These are phyloP conservation scores for Squalus acanthias DNA, from an alignment of 2,797 vertebrate species.

Conservation along the genomic window DNA sequence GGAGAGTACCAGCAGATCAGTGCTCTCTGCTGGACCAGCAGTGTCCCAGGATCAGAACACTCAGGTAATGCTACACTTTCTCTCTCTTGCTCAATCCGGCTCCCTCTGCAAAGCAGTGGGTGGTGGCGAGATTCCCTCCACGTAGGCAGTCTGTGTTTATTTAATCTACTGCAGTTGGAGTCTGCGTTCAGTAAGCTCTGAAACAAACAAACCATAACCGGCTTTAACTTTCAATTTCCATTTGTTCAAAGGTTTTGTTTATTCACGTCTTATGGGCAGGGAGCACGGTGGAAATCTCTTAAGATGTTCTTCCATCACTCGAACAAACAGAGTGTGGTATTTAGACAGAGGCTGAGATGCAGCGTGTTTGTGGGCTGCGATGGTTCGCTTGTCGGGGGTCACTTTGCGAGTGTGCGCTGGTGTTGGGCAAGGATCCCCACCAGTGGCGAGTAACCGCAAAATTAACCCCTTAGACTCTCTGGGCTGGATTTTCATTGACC, in stretches of 20 bases:
- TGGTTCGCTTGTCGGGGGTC: background rate
- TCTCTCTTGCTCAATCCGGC: background rate
- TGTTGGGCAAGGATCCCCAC: no score
- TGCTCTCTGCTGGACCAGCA: background rate
- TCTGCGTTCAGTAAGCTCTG: background rate
- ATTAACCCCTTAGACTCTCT: background rate
- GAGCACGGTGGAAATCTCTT: background rate
- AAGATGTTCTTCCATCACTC: background rate
- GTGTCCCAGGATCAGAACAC: background rate
- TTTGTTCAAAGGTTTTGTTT: background rate
- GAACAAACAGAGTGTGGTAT: background rate
- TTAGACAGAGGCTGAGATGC: background rate
- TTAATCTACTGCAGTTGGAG: background rate
- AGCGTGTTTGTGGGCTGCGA: background rate
- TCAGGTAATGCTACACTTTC: background rate
- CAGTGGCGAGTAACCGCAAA: background rate
- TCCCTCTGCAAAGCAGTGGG: background rate
- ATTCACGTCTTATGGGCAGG: background rate
- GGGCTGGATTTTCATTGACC: no score
- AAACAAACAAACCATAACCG: background rate
- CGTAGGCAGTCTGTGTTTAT: background rate
- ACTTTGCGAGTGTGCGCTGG: background rate
- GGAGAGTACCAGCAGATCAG: background rate
- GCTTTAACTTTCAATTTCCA: background rate
- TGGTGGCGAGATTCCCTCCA: background rate